Percentiles rank a stretch among this genome's conserved stretches.
Evolutionary conservation across 2,888 invertebrate species (phyloP).

Genomic region (Tachina lurida): DNA sequence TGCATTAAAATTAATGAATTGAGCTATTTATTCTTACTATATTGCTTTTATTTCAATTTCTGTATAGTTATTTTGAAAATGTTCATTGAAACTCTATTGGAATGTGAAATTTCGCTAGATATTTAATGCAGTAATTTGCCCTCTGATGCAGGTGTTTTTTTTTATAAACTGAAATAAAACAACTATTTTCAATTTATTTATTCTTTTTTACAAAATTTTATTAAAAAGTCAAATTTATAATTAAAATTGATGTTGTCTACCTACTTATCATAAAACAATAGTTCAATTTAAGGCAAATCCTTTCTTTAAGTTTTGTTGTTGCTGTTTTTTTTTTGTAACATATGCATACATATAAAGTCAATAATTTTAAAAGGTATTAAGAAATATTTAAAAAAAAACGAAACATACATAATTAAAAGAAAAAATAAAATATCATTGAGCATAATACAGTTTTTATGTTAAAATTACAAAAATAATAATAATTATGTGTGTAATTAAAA

Average conservation of each 20-base stretch:
- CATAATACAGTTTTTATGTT: slow-evolving; percentile 13
- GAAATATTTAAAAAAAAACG: neutral
- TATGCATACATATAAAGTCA: slow-evolving; percentile 3
- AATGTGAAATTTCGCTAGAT: neutral
- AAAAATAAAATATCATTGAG: neutral
- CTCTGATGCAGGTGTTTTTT: no score
- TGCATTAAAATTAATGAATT: no score
- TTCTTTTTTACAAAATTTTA: slow-evolving; percentile 34
- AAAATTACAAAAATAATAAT: neutral
- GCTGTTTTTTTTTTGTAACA: neutral
- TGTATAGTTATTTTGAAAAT: no score
- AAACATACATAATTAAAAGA: neutral
- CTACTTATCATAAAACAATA: slow-evolving; percentile 58
- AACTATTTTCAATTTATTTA: neutral
- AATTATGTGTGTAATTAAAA: slow-evolving; percentile 3
- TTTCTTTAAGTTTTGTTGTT: slow-evolving; percentile 4
- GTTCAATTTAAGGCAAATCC: slow-evolving; percentile 46
- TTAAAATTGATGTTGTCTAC: slow-evolving; percentile 45
- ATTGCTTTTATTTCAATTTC: no score
- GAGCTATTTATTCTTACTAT: no score
- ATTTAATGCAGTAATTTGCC: no score
- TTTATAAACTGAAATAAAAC: no score
- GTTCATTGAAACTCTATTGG: no score
- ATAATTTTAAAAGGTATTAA: slow-evolving; percentile 29
- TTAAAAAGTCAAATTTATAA: slow-evolving; percentile 35